phyloP scores from a whole-genome alignment of 2,797 vertebrate species.

The Zonotrichia albicollis region DNA sequence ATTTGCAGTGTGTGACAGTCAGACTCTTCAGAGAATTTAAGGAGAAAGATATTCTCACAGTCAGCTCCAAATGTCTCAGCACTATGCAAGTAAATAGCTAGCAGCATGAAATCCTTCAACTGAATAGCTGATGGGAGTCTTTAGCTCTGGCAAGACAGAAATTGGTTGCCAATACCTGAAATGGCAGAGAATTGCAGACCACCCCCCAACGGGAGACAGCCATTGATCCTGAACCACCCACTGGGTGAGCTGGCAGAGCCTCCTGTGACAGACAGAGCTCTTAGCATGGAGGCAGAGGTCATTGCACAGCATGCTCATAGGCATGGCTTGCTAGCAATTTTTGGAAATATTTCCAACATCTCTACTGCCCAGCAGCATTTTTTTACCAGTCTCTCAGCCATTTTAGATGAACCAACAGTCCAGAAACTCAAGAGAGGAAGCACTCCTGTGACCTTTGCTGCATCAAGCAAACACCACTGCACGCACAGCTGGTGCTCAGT shows the following conservation, averaged over 20 bases:
- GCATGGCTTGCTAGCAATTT: background rate
- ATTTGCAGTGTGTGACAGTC: background rate
- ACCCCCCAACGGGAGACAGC: background rate
- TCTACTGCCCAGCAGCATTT: background rate
- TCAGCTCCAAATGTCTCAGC: background rate
- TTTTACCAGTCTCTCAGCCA: background rate
- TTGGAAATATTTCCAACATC: background rate
- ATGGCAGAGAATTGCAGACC: background rate
- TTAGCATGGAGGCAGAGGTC: background rate
- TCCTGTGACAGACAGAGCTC: background rate
- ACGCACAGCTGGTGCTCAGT: rapidly evolving
- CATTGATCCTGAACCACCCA: background rate
- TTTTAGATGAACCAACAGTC: background rate
- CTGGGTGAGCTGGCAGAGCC: background rate
- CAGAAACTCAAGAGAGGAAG: background rate
- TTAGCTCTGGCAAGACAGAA: background rate
- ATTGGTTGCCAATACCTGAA: rapidly evolving
- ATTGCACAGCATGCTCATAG: background rate
- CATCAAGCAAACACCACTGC: background rate
- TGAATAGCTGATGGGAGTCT: background rate
- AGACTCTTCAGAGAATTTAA: background rate
- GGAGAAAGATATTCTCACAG: background rate
- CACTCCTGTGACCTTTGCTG: background rate
- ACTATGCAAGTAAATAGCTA: background rate
- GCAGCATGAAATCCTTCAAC: background rate